phyloP scores from a whole-genome alignment of 2,113 vertebrate genomes.

The Beaufortia kweichowensis region DNA sequence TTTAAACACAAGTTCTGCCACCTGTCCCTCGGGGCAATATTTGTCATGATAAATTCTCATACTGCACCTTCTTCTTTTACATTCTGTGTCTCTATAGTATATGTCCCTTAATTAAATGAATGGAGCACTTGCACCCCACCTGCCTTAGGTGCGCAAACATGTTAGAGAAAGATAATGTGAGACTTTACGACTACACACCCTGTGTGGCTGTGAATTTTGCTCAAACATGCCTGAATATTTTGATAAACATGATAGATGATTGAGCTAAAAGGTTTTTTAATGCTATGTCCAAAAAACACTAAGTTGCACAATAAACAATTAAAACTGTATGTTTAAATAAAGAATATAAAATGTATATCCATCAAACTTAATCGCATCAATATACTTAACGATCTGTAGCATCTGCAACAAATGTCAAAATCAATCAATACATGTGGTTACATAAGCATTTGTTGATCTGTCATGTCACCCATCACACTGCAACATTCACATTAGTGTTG shows the following conservation, averaged over 20 bases:
- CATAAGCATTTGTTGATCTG: neutral
- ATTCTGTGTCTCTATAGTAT: neutral
- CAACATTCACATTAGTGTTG: neutral
- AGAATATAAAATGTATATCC: too few species aligned
- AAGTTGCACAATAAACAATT: too few species aligned
- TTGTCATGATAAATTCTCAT: neutral
- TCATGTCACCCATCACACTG: neutral
- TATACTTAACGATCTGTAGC: neutral
- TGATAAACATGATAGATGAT: neutral
- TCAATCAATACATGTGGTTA: neutral
- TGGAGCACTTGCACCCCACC: neutral
- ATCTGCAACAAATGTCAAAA: neutral
- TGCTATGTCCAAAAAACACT: too few species aligned
- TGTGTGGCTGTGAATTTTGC: neutral
- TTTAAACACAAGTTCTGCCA: neutral
- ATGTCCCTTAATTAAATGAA: neutral
- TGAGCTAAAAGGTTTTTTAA: neutral
- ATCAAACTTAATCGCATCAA: neutral
- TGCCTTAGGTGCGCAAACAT: neutral
- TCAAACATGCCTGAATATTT: neutral
- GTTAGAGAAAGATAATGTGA: neutral
- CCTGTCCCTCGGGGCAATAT: neutral
- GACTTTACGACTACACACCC: slow-evolving; percentile 2
- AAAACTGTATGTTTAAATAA: too few species aligned
- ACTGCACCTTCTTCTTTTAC: neutral